Conservation (phyloP, 2,888 invertebrate species). For the Pyrrhosoma nymphula region DNA sequence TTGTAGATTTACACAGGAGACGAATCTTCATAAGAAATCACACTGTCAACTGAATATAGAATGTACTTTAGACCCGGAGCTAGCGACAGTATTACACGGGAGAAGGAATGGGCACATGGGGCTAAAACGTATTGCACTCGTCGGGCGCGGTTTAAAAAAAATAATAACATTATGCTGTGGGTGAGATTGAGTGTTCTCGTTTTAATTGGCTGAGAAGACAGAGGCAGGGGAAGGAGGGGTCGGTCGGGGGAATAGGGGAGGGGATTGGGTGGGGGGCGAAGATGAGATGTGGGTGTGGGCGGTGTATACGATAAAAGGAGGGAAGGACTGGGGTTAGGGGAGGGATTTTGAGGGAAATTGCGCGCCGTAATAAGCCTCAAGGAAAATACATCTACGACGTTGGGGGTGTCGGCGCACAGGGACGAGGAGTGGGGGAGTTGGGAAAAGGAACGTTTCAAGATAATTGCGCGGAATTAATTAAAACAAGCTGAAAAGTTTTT, state of each 20-base stretch:
- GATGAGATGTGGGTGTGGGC: not conserved
- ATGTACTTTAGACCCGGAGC: too few relatives aligned
- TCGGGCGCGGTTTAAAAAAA: not conserved
- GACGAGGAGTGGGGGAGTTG: not conserved
- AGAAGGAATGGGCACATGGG: not conserved
- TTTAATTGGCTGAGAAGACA: constrained; percentile 36
- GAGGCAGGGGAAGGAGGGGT: not conserved
- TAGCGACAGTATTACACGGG: not conserved
- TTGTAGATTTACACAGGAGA: too few relatives aligned
- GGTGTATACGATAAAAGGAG: not conserved
- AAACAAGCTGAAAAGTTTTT: constrained; percentile 44
- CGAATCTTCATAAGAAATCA: too few relatives aligned
- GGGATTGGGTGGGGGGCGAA: not conserved
- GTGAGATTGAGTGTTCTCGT: constrained; percentile 36
- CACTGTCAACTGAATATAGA: too few relatives aligned
- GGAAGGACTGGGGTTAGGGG: not conserved
- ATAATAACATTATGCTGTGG: not conserved
- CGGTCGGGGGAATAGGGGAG: not conserved
- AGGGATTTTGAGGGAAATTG: not conserved
- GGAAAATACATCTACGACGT: constrained; percentile 25
- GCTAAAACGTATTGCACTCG: not conserved
- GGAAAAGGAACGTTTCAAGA: not conserved
- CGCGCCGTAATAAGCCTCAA: constrained; percentile 44
- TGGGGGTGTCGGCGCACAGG: not conserved
- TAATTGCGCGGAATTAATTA: constrained; percentile 67